These are phyloP conservation scores for Aphelenchoides bicaudatus DNA, from an alignment of 2,888 invertebrate species.

Conservation along the genomic window DNA sequence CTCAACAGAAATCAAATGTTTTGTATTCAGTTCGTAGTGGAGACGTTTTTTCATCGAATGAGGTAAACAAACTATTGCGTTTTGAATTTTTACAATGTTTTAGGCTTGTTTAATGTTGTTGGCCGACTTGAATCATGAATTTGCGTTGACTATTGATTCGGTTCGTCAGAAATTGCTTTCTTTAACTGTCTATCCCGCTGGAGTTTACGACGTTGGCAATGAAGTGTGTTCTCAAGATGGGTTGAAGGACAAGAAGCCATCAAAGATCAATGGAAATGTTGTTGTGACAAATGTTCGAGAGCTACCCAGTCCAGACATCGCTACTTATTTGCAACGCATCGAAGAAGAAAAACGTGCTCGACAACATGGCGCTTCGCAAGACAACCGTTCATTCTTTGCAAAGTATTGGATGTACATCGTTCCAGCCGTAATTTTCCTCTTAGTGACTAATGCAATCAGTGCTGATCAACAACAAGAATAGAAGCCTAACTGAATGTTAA, in stretches of 20 bases:
- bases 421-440: conserved; percentile 82
- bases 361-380: conserved; percentile 69
- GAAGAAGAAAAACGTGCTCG: conserved; percentile 87
- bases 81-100: conserved; percentile 13
- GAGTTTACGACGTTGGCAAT: conserved; percentile 30
- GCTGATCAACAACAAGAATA: conserved; percentile 25
- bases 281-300: conserved; percentile 24
- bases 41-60: conserved; percentile 12
- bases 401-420: conserved; percentile 99
- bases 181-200: conserved; percentile 50
- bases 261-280: conserved; percentile 28
- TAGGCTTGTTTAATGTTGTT: conserved; percentile 49
- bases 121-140: conserved; percentile 46
- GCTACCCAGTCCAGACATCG: conserved; percentile 75
- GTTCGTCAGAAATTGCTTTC: conserved; percentile 41
- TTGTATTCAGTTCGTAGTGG: conserved; percentile 21
- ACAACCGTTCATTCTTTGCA: conserved; percentile 88
- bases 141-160: conserved; percentile 46
- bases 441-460: conserved; percentile 61
- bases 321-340: conserved; percentile 84
- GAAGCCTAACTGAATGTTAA: background rate
- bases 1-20: conserved; percentile 3
- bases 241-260: background rate
- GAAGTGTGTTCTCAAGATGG: conserved; percentile 14
- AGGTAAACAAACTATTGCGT: background rate